Evolutionary conservation across 2,888 invertebrate species (phyloP), one percentile per base, ranked within the genome.

Genomic region (Ethmia dodecea): DNA sequence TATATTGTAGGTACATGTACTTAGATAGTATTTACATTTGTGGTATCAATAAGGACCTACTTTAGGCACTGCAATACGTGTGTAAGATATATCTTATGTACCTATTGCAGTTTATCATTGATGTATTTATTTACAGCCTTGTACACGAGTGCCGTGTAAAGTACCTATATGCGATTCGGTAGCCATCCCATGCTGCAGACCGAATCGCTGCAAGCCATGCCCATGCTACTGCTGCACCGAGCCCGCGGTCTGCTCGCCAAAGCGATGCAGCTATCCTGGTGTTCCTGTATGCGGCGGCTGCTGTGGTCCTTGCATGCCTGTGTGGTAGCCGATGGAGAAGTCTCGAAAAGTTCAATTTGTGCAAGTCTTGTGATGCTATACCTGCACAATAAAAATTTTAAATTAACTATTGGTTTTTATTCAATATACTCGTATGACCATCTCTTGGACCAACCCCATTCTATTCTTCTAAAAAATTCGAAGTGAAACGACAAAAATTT

Each of bases 171-270:
- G 32, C 31, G 71, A 78, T 13, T 63, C 71, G 37, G 74, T 74
- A 47, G 89, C 78, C 41, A 88, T 86, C 50, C 89, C 76, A 40
- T 81, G 68, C 74, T 89, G 86, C 70, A 80, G 73, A 43, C 81
- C 86, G 1, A 79, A 80, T 47, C 70, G 88, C 43, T 88, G 87
- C 56, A 88, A 84, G 62, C 87, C 89, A 2, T 89, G 88, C 48
- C 80, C 89, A 4, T 86, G 87, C 55, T 88, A 88, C 65, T 84
- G 87, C 61, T 86, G 81, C 47, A 73, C 73, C 0, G 77, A 78
- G 38, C 75, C 83, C 0, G 76, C 58, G 0, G 45, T 76, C 0
- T 79, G 79, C 42, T 57, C 55, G 1, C 74, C 78, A 3, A 80
- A 81, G 37, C 67, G 79, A 2, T 83, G 83, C 60, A 79, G 81